phyloP scores from a whole-genome alignment of 2,888 invertebrate genomes.

The Torymus tubicola region DNA sequence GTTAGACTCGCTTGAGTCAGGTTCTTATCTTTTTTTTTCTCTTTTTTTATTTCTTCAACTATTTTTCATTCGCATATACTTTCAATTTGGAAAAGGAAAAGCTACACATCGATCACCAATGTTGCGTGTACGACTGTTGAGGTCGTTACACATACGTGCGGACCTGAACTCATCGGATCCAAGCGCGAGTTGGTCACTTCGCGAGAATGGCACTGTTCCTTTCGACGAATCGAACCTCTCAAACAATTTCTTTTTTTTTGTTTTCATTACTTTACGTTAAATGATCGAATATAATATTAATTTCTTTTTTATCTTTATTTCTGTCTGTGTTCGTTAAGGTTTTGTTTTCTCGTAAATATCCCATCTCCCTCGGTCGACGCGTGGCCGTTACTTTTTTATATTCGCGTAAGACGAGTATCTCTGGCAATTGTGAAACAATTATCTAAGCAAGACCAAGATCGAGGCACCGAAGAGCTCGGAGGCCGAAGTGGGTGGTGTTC shows the following conservation, averaged over 20 bases:
- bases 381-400: constrained; percentile 35
- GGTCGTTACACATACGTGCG: not conserved
- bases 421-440: constrained; percentile 58
- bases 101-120: constrained; percentile 26
- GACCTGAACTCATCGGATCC: constrained; percentile 56
- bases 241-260: constrained; percentile 44
- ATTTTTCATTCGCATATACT: constrained; percentile 6
- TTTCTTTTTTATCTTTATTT: constrained; percentile 23
- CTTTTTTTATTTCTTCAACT: no score
- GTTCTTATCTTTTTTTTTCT: not conserved
- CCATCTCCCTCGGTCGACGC: constrained; percentile 30
- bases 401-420: constrained; percentile 55
- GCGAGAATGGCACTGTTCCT: constrained; percentile 66
- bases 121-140: not conserved
- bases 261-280: constrained; percentile 28
- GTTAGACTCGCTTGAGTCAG: constrained; percentile 58
- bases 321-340: constrained; percentile 4
- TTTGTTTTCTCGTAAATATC: constrained; percentile 1
- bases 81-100: constrained; percentile 48
- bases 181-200: constrained; percentile 57
- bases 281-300: constrained; percentile 27
- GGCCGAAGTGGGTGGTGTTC: constrained; percentile 41
- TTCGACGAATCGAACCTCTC: constrained; percentile 58
- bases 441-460: constrained; percentile 60
- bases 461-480: constrained; percentile 60